Base-by-base conservation (phyloP, 2,113 vertebrate species). In the Pelecanoides urinatrix region DNA sequence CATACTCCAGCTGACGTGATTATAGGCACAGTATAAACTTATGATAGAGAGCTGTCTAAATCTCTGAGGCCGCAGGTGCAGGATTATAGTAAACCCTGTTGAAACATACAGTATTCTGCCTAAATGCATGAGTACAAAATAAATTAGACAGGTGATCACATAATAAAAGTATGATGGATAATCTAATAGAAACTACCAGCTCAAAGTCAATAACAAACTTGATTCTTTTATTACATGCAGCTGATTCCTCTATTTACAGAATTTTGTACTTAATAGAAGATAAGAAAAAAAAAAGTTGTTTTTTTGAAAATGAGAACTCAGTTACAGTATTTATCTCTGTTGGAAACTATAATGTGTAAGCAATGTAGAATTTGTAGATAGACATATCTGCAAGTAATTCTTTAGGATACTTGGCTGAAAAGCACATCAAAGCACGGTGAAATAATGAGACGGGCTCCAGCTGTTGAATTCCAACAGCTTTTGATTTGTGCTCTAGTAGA, bases 381-480 rank as follows among this genome's bases (percentile, higher is more conserved):
- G 98, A 98, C 89, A 74, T 98, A 98, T 98, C 97, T 97, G 94
- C 86, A 83, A 98, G 98, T 98, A 98, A 98, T 98, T 98, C 98
- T 98, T 77, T 97, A 93, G 98, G 97, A 98, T 98, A 98, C 90
- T 98, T 97, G 97, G 97, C 94, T 98, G 98, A 98, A 98, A 98
- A 98, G 96, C 97, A 98, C 98, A 98, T 98, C 97, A 98, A 98
- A 98, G 98, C 94, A 72, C 14, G 44, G 90, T 73, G 94, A 98
- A 98, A 98, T 98, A 98, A 98, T 98, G 98, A 98, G 98, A 98
- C 96, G 96, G 93, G 92, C 98, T 98, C 98, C 98, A 98, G 98
- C 98, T 98, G 98, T 97, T 98, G 98, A 96, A 98, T 97, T 98
- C 98, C 98, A 97, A 97, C 97, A 97, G 98, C 98, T 98, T 98